Evolutionary conservation across 2,888 invertebrate species (phyloP), one percentile per base, ranked within the genome.

Genomic region (Plusia festucae): DNA sequence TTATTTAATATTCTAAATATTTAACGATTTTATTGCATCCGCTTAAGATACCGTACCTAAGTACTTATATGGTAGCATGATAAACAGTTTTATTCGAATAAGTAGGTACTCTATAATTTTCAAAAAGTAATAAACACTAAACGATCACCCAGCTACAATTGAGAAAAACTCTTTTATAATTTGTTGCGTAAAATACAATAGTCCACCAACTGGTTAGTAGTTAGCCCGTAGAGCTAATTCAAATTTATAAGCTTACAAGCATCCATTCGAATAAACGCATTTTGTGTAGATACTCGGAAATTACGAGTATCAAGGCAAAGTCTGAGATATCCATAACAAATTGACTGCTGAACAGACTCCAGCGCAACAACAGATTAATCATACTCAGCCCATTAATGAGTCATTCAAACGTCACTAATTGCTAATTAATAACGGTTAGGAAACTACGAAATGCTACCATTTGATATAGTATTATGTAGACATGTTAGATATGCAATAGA

Each of bases 381-480:
- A 81, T 75, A 18, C 53, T 53, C 56, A 44, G 60, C 61, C 73
- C 58, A 71, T 81, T 84, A 88, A 86, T 86, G 84, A 85, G 76
- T 84, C 82, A 85, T 85, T 84, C 81, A 80, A 79, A 82, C 73
- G 79, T 81, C 82, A 79, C 83, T 85, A 85, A 87, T 86, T 82
- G 77, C 73, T 85, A 82, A 89, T 90, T 88, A 91, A 89, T 88
- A 85, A 88, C 88, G 83, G 86, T 89, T 88, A 90, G 85, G 88
- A 89, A 90, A 87, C 85, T 85, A 84, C 88, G 86, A 89, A 91
- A 90, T 89, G 89, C 88, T 91, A 90, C 89, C 87, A 90, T 91
- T 92, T 88, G 89, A 90, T 89, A 88, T 82, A 90, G 86, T 90
- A 91, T 90, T 90, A 80, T 73, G 62, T 61, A 85, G 84, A 84